Percentiles rank a stretch among this genome's conserved stretches.
These are phyloP conservation scores for Tupaia tana DNA, from an alignment of 2,113 vertebrate species.

Conservation along the genomic window DNA sequence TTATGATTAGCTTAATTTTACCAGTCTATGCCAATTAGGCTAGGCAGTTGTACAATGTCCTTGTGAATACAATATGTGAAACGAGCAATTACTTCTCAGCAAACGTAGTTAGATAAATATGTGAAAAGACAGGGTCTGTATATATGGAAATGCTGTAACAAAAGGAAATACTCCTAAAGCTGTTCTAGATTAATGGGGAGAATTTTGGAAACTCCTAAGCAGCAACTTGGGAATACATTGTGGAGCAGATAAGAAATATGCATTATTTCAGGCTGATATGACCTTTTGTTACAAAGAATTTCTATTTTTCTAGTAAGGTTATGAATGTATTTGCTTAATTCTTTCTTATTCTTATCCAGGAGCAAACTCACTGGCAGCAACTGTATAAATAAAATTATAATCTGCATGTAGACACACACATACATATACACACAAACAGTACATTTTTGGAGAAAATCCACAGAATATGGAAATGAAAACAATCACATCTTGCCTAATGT, in stretches of 20 bases:
- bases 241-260: not conserved
- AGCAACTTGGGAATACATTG: not conserved
- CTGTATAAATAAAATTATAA: conserved; percentile 12
- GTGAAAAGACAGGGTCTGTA: not conserved
- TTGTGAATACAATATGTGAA: conserved; percentile 44
- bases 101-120: not conserved
- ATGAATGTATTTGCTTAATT: not conserved
- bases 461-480: not conserved
- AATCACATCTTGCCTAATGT: not conserved
- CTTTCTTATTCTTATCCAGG: conserved; percentile 15
- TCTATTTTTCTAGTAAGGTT: not conserved
- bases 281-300: not conserved
- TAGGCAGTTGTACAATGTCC: not conserved
- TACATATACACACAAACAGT: not conserved
- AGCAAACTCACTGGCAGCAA: not conserved
- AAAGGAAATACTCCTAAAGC: not conserved
- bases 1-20: not conserved
- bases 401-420: not conserved
- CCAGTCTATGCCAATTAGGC: not conserved
- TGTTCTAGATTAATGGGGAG: not conserved
- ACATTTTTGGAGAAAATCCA: conserved; percentile 34
- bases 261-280: not conserved
- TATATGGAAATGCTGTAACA: not conserved
- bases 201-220: not conserved
- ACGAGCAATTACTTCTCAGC: not conserved